Base-by-base conservation (phyloP, 2,113 vertebrate genomes). In the Microcebus tavaratra region DNA sequence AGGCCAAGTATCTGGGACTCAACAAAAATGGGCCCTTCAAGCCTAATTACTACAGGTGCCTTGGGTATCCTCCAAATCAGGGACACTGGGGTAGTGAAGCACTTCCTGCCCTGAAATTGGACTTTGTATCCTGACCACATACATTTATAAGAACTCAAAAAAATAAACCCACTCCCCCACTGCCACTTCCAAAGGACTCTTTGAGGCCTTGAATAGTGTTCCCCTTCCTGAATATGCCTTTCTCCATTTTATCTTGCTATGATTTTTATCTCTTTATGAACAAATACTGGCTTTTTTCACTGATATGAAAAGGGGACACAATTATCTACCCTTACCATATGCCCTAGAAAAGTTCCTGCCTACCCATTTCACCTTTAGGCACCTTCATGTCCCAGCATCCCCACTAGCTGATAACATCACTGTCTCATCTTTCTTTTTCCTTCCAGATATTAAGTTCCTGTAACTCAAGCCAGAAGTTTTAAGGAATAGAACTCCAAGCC, bases 1-100 rank as follows among this genome's bases (percentile, higher is more conserved):
- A 99, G 98, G 99, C 99, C 48, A 99, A 99, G 97, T 99, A 99
- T 97, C 98, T 99, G 98, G 99, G 99, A 93, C 98, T 99, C 96
- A 99, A 99, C 98, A 99, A 99, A 98, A 99, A 99, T 5, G 99
- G 99, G 15, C 99, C 99, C 93, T 99, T 99, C 97, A 99, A 99
- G 98, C 99, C 99, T 96, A 99, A 99, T 98, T 99, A 99, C 98
- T 99, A 99, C 98, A 99, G 99, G 99, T 99, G 92, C 65, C 48
- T 88, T 94, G 93, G 83, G 39, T 34, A 63, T 73, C 57, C 73
- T 59, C 25, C n/a, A 42, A 94, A 42, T 31, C 31, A 70, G 92
- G 63, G 48, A 65, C 57, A n/a, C 50, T 53, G 59, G 57, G 63
- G 65, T 21, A 2, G 65, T 25, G 9, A 81, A 21, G 82, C 72